A percentile compares a stretch with the other conserved stretches of the same genome.
These are phyloP conservation scores for Clarias pachynema DNA, from an alignment of 2,797 vertebrate species.

Conservation along the genomic window DNA sequence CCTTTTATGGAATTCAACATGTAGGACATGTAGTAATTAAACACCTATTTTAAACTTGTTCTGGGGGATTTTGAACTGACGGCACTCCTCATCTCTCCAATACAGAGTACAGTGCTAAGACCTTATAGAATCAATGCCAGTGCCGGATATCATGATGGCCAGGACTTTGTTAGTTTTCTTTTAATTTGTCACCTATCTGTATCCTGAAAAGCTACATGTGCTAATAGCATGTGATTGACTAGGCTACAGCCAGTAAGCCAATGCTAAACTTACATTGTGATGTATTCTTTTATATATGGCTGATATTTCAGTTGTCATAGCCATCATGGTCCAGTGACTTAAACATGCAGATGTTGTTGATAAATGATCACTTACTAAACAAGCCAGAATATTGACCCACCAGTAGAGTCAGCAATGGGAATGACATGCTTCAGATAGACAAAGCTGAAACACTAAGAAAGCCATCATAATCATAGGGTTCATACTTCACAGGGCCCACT, in stretches of 20 bases:
- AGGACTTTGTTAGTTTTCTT: background rate
- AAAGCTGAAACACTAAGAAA: background rate
- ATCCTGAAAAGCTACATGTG: slow-evolving; percentile 9
- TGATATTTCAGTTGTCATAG: background rate
- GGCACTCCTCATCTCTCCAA: background rate
- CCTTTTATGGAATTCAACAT: slow-evolving; percentile 31
- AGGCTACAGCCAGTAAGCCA: background rate
- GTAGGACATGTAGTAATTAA: background rate
- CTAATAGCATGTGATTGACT: background rate
- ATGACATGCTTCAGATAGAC: background rate
- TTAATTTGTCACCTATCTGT: background rate
- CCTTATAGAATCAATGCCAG: background rate
- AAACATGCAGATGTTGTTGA: background rate
- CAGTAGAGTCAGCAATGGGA: slow-evolving; percentile 5
- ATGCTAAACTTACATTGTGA: background rate
- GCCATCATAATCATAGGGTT: background rate
- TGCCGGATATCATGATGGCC: background rate
- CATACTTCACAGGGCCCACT: background rate
- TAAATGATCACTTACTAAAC: background rate
- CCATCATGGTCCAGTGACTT: background rate
- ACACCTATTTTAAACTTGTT: background rate
- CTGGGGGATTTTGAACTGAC: background rate
- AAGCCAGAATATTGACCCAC: background rate
- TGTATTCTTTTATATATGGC: background rate
- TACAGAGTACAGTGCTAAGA: background rate